phyloP scores from a whole-genome alignment of 2,888 invertebrate species.

The Xanthia togata region DNA sequence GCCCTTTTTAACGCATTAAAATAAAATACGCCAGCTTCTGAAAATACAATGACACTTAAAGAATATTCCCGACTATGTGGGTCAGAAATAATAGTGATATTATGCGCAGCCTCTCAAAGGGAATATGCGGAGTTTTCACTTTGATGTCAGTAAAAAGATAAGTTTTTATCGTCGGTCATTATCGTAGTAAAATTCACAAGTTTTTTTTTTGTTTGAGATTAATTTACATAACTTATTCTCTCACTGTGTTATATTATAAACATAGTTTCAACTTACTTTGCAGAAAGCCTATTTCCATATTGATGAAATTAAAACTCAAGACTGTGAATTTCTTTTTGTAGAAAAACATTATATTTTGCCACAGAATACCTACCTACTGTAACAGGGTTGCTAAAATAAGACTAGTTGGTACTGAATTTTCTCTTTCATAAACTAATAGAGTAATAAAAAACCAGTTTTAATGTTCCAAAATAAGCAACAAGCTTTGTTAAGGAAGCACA shows the following conservation, averaged over 20 bases:
- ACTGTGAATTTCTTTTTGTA: background rate
- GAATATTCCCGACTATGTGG: slow-evolving; percentile 43
- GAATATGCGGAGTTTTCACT: slow-evolving; percentile 45
- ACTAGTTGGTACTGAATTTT: too few species aligned
- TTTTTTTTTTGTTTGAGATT: background rate
- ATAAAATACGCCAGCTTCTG: slow-evolving; percentile 24
- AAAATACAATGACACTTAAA: slow-evolving; percentile 47
- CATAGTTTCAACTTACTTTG: background rate
- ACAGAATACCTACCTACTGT: too few species aligned
- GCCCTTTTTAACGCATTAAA: slow-evolving; percentile 9
- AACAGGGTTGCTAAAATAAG: too few species aligned
- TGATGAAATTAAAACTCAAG: background rate
- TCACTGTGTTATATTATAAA: background rate
- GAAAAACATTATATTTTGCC: background rate
- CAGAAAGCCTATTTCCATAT: background rate
- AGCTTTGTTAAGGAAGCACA: too few species aligned
- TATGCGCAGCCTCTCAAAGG: slow-evolving; percentile 57
- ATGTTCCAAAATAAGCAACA: too few species aligned
- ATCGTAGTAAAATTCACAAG: slow-evolving; percentile 1
- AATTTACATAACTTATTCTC: background rate
- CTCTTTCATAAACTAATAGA: too few species aligned
- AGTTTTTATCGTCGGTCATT: too few species aligned
- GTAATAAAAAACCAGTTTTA: too few species aligned
- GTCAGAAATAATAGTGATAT: slow-evolving; percentile 60
- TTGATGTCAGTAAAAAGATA: slow-evolving; percentile 52